phyloP scores from a whole-genome alignment of 2,113 vertebrate species.

The Eulemur rufifrons region DNA sequence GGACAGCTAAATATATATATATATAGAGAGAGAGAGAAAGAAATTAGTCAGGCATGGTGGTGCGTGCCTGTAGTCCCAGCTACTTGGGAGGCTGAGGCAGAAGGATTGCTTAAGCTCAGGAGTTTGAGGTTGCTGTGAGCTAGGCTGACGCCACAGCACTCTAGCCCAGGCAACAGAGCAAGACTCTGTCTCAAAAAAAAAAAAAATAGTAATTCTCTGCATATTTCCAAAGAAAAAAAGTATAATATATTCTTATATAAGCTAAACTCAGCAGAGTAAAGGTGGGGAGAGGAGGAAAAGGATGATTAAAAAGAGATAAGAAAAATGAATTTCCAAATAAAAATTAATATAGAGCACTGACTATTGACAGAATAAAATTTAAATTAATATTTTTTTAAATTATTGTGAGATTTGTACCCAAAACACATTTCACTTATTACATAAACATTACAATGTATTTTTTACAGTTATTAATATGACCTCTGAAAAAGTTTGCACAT shows the following conservation, averaged over 20 bases:
- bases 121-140: no score
- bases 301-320: neutral
- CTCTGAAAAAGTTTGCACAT: neutral
- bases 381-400: neutral
- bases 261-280: neutral
- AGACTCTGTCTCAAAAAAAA: no score
- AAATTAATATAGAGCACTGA: neutral
- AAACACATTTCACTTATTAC: neutral
- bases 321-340: neutral
- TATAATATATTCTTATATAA: neutral
- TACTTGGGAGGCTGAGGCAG: no score
- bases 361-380: neutral
- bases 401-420: neutral
- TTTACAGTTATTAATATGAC: neutral
- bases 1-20: no score
- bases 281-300: neutral
- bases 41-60: no score
- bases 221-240: neutral
- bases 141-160: no score
- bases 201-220: neutral
- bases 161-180: no score
- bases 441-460: neutral
- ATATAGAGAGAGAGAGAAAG: no score
- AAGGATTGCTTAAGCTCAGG: no score
- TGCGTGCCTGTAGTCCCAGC: no score